These are phyloP conservation scores for Copsychus sechellarum DNA, from an alignment of 2,113 vertebrate species.

Conservation along the genomic window DNA sequence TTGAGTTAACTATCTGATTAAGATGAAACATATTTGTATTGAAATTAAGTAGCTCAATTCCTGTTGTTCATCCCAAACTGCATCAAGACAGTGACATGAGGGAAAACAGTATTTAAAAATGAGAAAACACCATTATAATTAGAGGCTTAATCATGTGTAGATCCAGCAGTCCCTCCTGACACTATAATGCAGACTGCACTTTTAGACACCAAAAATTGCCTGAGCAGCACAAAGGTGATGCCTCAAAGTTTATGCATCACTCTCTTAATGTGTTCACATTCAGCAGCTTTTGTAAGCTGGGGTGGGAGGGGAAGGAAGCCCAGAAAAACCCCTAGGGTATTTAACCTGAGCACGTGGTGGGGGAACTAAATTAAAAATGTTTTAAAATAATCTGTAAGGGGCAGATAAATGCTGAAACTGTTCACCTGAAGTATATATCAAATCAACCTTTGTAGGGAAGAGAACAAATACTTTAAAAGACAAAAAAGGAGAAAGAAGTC, in stretches of 20 bases:
- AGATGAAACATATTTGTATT: not conserved
- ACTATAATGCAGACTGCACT: not conserved
- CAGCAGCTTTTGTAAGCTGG: not conserved
- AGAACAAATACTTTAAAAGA: not conserved
- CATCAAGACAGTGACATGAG: not conserved
- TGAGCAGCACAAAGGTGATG: not conserved
- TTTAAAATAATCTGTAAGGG: not conserved
- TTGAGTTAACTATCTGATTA: not conserved
- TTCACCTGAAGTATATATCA: not conserved
- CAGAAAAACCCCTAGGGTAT: not conserved
- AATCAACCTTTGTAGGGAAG: not conserved
- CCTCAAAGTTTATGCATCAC: not conserved
- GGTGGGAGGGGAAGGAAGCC: not conserved
- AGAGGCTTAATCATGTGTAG: not conserved
- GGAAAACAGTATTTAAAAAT: not conserved
- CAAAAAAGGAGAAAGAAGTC: not conserved
- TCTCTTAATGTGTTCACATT: not conserved
- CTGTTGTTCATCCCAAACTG: not conserved
- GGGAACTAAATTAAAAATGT: not conserved
- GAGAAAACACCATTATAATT: not conserved
- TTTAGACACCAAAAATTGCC: not conserved
- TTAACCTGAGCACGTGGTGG: too few relatives aligned
- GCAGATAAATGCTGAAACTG: not conserved
- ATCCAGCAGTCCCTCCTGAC: not conserved
- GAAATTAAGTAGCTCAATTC: not conserved